phyloP scores from a whole-genome alignment of 2,888 invertebrate genomes.

The Melanargia galathea region DNA sequence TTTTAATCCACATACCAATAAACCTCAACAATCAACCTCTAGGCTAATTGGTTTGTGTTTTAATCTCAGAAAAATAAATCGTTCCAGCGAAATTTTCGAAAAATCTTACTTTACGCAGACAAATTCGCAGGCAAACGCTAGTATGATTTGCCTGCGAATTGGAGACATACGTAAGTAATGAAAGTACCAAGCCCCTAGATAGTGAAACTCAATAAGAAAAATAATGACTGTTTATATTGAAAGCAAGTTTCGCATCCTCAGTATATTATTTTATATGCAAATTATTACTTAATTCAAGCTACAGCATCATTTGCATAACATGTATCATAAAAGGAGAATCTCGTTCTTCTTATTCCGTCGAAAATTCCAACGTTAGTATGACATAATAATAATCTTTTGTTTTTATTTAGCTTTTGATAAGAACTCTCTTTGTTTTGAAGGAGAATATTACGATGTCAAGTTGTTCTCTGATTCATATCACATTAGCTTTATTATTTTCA shows the following conservation, averaged over 20 bases:
- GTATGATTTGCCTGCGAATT: neutral
- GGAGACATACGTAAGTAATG: neutral
- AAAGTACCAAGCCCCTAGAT: neutral
- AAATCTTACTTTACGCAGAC: no score
- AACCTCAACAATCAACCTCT: no score
- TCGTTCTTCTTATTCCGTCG: constrained; percentile 18
- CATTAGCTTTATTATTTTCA: neutral
- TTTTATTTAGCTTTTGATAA: constrained; percentile 11
- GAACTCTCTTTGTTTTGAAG: neutral
- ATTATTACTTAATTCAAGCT: constrained; percentile 18
- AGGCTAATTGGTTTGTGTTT: no score
- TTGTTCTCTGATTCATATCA: constrained; percentile 5
- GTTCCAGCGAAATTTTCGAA: no score
- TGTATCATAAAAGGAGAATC: constrained; percentile 17
- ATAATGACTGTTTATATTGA: constrained; percentile 4
- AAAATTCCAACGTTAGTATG: constrained; percentile 20
- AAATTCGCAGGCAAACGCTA: no score
- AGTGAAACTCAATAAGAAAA: neutral
- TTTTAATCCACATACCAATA: no score
- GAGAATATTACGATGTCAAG: constrained; percentile 14
- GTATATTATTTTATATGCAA: constrained; percentile 15
- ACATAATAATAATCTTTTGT: constrained; percentile 17
- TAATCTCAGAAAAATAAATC: no score
- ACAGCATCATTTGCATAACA: constrained; percentile 20
- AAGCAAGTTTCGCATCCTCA: constrained; percentile 12